Conservation (phyloP, 2,888 invertebrate species). For the Mythimna vitellina region DNA sequence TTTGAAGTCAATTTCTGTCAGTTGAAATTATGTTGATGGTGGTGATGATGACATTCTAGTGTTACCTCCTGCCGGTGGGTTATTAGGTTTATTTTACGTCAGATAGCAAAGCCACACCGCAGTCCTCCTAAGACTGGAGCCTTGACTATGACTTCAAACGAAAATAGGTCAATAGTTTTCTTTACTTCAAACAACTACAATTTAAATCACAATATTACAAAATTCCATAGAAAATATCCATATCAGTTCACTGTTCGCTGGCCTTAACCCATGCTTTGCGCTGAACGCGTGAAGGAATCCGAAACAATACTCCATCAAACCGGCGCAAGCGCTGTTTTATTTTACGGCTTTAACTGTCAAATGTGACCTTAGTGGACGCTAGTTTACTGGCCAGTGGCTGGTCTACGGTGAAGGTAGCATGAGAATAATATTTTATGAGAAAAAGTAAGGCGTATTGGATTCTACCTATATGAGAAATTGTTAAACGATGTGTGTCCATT, state of each 20-base stretch:
- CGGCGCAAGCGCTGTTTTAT: slow-evolving; percentile 74
- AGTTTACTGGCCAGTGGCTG: slow-evolving; percentile 54
- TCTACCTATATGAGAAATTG: not conserved
- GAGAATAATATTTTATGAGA: slow-evolving; percentile 33
- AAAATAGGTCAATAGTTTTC: slow-evolving; percentile 19
- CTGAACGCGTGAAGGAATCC: slow-evolving; percentile 83
- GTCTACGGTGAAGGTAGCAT: slow-evolving; percentile 48
- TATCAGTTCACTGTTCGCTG: slow-evolving; percentile 67
- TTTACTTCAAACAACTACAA: not conserved
- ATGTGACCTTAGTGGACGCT: slow-evolving; percentile 64
- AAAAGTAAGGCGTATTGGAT: slow-evolving; percentile 25
- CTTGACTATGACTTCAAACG: not conserved
- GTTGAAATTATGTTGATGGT: no score
- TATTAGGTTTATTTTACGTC: no score
- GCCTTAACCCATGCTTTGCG: slow-evolving; percentile 77
- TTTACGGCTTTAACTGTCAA: slow-evolving; percentile 75
- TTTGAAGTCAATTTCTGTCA: no score
- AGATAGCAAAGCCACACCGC: no score
- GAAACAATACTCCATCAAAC: slow-evolving; percentile 86
- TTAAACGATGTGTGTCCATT: not conserved
- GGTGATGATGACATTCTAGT: no score
- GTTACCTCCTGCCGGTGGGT: no score
- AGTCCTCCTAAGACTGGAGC: no score
- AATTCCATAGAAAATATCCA: slow-evolving; percentile 55
- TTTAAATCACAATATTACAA: slow-evolving; percentile 45